Evolutionary conservation across 2,113 vertebrate genomes (phyloP), one percentile per base, ranked within the genome.

Genomic region (Notarius quadriscutis): DNA sequence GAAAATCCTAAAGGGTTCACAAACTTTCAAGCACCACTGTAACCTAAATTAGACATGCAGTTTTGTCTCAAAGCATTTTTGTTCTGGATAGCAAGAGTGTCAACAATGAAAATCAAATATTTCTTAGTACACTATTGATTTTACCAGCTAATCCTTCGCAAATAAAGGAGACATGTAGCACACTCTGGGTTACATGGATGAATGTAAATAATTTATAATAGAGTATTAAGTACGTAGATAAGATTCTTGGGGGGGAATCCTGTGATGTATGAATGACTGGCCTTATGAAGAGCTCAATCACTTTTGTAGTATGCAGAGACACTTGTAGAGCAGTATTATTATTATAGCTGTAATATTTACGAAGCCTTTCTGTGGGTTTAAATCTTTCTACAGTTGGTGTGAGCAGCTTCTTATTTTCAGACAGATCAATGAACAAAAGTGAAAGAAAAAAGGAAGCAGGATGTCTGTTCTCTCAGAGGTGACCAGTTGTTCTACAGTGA

Each of bases 341-440:
- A 18, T 72, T 72, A 72, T 10, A 41, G 30, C 25, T 72, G 69
- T 72, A 72, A 72, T 72, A 18, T 72, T 34, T 41, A 72, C 18
- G 15, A 41, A 41, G 17, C 2, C 71, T 7, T 48, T 34, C 0
- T 71, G 9, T 84, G 51, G 0, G 18, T 72, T 1, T 74, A 51
- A 58, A 30, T 74, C 2, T 58, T 48, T 84, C 7, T n/a, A 22
- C 91, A 95, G 95, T 77, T 95, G 94, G 95, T 89, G 88, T 4
- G 95, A 95, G 12, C 94, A 94, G 86, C 93, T 95, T 0, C 15
- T 74, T 0, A 83, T 90, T n/a, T 94, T 87, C 50, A 89, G 91
- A 20, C 90, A 65, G 30, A 90, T 86, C 0, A 93, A 92, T 84
- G 92, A 93, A 82, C 93, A 93, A 75, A 93, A 90, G 8, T 90